Percentiles rank a stretch among this genome's conserved stretches.
These are phyloP conservation scores for Miichthys miiuy DNA, from an alignment of 2,797 vertebrate genomes.

Conservation along the genomic window DNA sequence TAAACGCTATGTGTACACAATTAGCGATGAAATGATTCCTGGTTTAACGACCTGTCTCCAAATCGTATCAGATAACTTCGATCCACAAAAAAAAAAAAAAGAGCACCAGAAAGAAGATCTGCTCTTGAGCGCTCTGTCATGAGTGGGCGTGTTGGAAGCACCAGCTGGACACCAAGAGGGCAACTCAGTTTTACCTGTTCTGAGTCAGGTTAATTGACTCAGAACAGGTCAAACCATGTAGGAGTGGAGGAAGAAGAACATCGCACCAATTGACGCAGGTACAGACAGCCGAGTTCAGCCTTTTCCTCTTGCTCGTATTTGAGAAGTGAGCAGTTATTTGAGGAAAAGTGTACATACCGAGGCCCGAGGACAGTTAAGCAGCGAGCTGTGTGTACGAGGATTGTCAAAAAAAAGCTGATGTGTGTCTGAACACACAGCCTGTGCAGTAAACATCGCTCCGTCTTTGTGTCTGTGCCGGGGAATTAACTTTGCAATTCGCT, in stretches of 20 bases:
- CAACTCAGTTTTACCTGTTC: conserved; percentile 25
- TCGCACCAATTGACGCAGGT: not conserved
- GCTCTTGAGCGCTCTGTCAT: not conserved
- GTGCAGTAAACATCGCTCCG: conserved; percentile 23
- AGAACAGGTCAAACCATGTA: conserved; percentile 36
- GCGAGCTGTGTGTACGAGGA: conserved; percentile 20
- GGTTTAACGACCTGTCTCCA: not conserved
- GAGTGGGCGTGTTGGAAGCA: conserved; percentile 14
- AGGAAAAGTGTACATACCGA: not conserved
- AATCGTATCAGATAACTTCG: not conserved
- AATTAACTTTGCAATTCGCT: conserved; percentile 20
- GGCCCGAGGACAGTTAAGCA: conserved; percentile 6
- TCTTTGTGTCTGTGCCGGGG: conserved; percentile 16
- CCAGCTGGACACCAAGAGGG: conserved; percentile 30
- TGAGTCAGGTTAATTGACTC: conserved; percentile 51
- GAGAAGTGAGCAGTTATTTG: conserved; percentile 2
- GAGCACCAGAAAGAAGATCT: not conserved
- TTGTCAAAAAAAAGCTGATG: conserved; percentile 12
- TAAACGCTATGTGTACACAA: conserved; percentile 6
- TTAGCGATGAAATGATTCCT: not conserved
- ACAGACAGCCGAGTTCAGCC: not conserved
- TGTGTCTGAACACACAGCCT: conserved; percentile 47
- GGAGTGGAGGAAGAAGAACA: conserved; percentile 18
- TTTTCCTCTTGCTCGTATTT: conserved; percentile 3
- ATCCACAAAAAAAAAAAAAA: not conserved